Evolutionary conservation across 2,113 vertebrate genomes (phyloP).

Genomic region (Rhinolophus sinicus): DNA sequence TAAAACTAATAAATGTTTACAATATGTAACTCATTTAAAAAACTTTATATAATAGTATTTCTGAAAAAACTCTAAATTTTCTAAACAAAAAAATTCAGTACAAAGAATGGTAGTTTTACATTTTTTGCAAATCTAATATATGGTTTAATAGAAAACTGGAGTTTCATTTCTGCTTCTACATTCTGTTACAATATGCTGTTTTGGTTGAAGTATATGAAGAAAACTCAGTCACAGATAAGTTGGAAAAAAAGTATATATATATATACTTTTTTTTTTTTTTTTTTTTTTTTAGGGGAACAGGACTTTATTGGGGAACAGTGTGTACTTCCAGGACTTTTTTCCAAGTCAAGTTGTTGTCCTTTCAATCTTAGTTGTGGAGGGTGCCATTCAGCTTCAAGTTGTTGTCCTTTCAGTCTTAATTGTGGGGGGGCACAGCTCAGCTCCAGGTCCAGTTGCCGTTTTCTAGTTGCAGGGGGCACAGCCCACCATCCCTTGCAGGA

Average conservation of each 20-base stretch:
- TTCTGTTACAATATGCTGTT: not conserved
- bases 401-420: too few relatives aligned
- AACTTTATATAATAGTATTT: not conserved
- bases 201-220: not conserved
- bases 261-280: too few relatives aligned
- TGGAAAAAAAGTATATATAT: not conserved
- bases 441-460: too few relatives aligned
- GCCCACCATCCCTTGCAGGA: too few relatives aligned
- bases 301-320: too few relatives aligned
- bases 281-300: too few relatives aligned
- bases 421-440: too few relatives aligned
- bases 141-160: not conserved
- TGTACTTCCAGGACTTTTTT: too few relatives aligned
- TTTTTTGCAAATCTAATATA: not conserved
- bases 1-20: not conserved
- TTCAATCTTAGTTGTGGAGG: too few relatives aligned
- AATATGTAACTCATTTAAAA: slow-evolving; percentile 9
- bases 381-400: too few relatives aligned
- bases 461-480: too few relatives aligned
- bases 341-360: too few relatives aligned
- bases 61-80: not conserved
- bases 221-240: not conserved
- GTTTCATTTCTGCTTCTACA: not conserved
- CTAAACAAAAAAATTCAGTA: not conserved
- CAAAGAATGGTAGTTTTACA: not conserved